Evolutionary conservation across 2,113 vertebrate species (phyloP).

Genomic region (Pseudopipra pipra): DNA sequence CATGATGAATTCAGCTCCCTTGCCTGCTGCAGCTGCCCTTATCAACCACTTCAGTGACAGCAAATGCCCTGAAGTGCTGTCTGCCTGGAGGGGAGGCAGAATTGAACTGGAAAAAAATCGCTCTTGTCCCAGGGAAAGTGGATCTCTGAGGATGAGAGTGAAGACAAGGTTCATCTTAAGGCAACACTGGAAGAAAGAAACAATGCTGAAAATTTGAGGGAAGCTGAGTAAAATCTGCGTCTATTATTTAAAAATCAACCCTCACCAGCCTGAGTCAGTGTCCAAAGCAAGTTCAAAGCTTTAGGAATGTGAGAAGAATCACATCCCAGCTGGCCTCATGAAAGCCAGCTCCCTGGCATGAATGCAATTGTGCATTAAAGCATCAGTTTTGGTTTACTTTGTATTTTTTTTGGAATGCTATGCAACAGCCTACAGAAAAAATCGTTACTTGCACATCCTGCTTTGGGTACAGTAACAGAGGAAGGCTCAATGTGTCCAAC

Average conservation of each 20-base stretch:
- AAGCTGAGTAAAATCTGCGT: neutral
- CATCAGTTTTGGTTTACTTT: neutral
- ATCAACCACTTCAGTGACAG: neutral
- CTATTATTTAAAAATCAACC: neutral
- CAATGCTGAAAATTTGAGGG: neutral
- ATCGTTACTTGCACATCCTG: neutral
- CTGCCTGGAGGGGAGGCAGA: neutral
- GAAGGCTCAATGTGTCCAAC: neutral
- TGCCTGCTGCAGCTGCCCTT: neutral
- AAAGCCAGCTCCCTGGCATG: neutral
- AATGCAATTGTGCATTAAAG: neutral
- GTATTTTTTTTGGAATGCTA: neutral
- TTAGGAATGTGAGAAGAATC: neutral
- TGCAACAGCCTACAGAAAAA: neutral
- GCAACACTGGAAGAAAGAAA: neutral
- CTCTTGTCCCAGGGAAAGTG: neutral
- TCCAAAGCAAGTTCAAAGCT: neutral
- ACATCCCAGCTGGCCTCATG: neutral
- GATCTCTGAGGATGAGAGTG: neutral
- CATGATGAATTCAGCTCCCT: neutral
- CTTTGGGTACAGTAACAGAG: neutral
- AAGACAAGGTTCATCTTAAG: neutral
- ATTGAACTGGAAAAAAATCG: neutral
- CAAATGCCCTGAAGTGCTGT: neutral
- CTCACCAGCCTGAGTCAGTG: neutral